phyloP scores from a whole-genome alignment of 2,113 vertebrate genomes.

The Nerophis ophidion region DNA sequence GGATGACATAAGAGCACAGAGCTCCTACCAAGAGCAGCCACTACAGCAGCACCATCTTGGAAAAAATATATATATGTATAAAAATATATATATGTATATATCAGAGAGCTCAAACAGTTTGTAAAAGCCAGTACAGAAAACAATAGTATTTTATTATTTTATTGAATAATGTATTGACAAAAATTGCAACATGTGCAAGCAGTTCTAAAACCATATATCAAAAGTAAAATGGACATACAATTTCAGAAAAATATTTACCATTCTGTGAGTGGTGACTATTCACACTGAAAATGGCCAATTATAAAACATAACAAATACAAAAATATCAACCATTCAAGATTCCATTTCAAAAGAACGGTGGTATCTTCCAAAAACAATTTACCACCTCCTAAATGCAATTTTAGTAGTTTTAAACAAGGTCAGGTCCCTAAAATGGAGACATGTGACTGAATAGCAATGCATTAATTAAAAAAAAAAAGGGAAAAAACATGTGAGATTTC shows the following conservation, averaged over 20 bases:
- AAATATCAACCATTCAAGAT: constrained; percentile 6
- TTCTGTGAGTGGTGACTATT: constrained; percentile 32
- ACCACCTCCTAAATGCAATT: constrained; percentile 7
- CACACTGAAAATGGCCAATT: constrained; percentile 20
- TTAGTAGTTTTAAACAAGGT: constrained; percentile 11
- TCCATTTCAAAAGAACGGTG: constrained; percentile 18
- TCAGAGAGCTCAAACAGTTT: too few species aligned
- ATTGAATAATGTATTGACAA: constrained; percentile 68
- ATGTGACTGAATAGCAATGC: constrained; percentile 23
- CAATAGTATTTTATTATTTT: constrained; percentile 35
- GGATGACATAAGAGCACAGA: too few species aligned
- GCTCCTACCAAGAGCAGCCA: too few species aligned
- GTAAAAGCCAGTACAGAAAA: background rate
- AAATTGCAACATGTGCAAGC: constrained; percentile 49
- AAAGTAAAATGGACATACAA: constrained; percentile 67
- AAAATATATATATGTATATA: too few species aligned
- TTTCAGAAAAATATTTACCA: constrained; percentile 68
- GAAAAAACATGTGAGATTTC: constrained; percentile 27
- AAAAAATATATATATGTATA: too few species aligned
- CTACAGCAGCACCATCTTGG: too few species aligned
- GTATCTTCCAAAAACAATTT: constrained; percentile 7
- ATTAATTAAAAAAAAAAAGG: constrained; percentile 33
- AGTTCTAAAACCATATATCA: constrained; percentile 65
- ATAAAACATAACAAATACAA: constrained; percentile 5
- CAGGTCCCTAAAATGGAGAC: constrained; percentile 18